Conservation (phyloP, 2,113 vertebrate genomes). For the Ia io region DNA sequence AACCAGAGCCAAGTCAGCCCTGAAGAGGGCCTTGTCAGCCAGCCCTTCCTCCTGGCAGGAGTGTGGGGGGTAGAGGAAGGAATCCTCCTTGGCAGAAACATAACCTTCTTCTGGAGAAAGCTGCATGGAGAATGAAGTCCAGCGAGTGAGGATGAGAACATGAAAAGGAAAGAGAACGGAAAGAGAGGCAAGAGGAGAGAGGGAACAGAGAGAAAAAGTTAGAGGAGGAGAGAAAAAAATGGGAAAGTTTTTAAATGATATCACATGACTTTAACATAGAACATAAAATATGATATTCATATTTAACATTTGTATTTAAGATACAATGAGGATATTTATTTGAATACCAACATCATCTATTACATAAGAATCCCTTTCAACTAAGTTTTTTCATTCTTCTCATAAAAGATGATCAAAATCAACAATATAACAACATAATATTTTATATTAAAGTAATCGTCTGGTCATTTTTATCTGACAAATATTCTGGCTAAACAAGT, state of each 20-base stretch:
- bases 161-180: neutral
- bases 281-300: neutral
- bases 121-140: slow-evolving; percentile 88
- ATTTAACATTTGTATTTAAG: neutral
- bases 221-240: neutral
- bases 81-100: slow-evolving; percentile 89
- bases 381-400: neutral
- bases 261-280: slow-evolving; percentile 3
- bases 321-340: neutral
- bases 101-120: slow-evolving; percentile 92
- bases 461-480: neutral
- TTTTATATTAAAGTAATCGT: neutral
- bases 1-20: slow-evolving; percentile 95
- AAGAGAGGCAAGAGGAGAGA: neutral
- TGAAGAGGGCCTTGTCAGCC: slow-evolving; percentile 90
- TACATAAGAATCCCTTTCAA: slow-evolving; percentile 21
- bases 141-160: slow-evolving; percentile 65
- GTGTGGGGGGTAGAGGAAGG: slow-evolving; percentile 88
- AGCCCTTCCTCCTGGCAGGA: slow-evolving; percentile 88
- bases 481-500: slow-evolving; percentile 20
- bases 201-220: neutral
- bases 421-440: neutral
- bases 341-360: neutral
- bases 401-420: neutral
- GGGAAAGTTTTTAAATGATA: neutral